phyloP scores from a whole-genome alignment of 2,888 invertebrate species.

The Drosophila cracens region DNA sequence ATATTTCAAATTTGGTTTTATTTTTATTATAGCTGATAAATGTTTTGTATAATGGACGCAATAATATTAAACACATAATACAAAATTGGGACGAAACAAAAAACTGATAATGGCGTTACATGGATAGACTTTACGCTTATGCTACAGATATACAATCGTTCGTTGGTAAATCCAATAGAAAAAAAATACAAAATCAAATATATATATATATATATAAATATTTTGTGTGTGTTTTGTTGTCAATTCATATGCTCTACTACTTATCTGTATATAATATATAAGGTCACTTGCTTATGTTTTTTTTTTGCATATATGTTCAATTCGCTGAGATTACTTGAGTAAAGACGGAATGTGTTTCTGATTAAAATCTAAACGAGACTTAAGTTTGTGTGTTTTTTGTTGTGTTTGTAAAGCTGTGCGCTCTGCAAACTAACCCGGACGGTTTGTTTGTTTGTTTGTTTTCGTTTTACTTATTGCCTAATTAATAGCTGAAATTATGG shows the following conservation, averaged over 20 bases:
- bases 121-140: constrained; percentile 40
- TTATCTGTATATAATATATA: constrained; percentile 58
- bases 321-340: constrained; percentile 56
- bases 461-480: constrained; percentile 36
- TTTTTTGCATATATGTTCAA: constrained; percentile 60
- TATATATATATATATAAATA: constrained; percentile 36
- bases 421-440: constrained; percentile 53
- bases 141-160: constrained; percentile 48
- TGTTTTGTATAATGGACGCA: constrained; percentile 62
- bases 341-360: constrained; percentile 71
- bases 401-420: constrained; percentile 66
- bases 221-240: constrained; percentile 25
- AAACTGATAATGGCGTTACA: constrained; percentile 44
- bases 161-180: constrained; percentile 43
- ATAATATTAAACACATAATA: constrained; percentile 48
- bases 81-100: constrained; percentile 38
- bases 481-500: constrained; percentile 12
- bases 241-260: constrained; percentile 64
- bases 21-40: constrained; percentile 27
- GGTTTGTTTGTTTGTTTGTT: constrained; percentile 35
- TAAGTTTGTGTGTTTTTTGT: constrained; percentile 38
- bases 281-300: constrained; percentile 68
- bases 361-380: constrained; percentile 63
- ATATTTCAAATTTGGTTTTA: background rate
- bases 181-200: constrained; percentile 24